Evolutionary conservation across 2,797 vertebrate species (phyloP).

Genomic region (Nasua narica): DNA sequence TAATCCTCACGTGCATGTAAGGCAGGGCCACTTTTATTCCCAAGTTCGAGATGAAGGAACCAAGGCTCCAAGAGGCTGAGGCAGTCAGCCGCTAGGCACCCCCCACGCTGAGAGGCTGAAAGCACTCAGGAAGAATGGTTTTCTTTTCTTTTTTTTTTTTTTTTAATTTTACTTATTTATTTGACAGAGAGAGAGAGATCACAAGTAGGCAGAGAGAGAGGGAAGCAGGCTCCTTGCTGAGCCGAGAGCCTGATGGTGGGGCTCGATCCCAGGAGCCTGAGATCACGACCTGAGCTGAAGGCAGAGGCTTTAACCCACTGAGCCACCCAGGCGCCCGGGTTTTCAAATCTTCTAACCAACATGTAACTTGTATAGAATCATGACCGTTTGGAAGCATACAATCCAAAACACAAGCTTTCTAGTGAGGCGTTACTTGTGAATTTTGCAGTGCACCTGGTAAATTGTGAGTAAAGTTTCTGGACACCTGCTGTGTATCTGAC

Average conservation of each 20-base stretch:
- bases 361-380: background rate
- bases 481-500: background rate
- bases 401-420: background rate
- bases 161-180: too few species aligned
- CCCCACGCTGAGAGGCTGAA: background rate
- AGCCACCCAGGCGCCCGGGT: too few species aligned
- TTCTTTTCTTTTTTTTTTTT: background rate
- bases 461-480: background rate
- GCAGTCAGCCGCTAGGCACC: background rate
- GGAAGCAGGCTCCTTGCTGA: too few species aligned
- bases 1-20: background rate
- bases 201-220: too few species aligned
- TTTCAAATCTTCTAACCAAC: conserved; percentile 1
- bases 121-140: background rate
- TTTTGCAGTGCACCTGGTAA: background rate
- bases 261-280: too few species aligned
- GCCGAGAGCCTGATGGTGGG: too few species aligned
- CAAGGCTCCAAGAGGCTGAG: background rate
- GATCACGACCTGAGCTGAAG: too few species aligned
- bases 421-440: background rate
- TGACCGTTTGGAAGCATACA: background rate
- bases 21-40: background rate
- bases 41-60: background rate
- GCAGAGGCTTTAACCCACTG: too few species aligned
- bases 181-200: too few species aligned